Percentiles rank a stretch among this genome's conserved stretches.
Conservation (phyloP, 2,113 vertebrate genomes). For the Dolichallabes microphthalmus region DNA sequence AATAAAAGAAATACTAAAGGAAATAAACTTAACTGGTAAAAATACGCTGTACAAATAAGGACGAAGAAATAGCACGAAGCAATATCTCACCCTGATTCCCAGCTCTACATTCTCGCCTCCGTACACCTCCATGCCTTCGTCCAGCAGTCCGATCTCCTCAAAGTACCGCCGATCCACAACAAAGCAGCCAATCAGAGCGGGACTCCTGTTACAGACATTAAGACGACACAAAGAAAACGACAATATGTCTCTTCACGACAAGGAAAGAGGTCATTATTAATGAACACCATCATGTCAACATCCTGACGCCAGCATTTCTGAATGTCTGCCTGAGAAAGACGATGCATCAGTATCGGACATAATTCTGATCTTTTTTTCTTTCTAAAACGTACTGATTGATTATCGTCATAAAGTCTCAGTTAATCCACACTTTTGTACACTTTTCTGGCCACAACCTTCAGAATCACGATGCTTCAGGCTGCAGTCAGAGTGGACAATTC, state of each 20-base stretch:
- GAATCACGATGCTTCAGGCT: background rate
- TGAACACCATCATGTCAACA: background rate
- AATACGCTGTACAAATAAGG: too few relatives aligned
- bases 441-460: background rate
- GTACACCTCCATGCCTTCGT: constrained; percentile 99
- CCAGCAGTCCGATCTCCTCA: constrained; percentile 94
- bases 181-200: constrained; percentile 96
- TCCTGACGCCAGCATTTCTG: background rate
- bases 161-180: constrained; percentile 95
- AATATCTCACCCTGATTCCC: constrained; percentile 88
- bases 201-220: constrained; percentile 78
- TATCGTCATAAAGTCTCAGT: background rate
- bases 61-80: too few relatives aligned
- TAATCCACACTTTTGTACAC: background rate
- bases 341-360: background rate
- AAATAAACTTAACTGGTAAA: too few relatives aligned
- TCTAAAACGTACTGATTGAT: background rate
- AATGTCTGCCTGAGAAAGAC: background rate
- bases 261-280: background rate
- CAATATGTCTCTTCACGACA: background rate
- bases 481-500: background rate
- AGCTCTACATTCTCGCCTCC: constrained; percentile 98
- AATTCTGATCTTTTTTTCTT: background rate
- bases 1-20: too few relatives aligned
- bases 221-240: background rate